Conservation (phyloP, 2,113 vertebrate species). For the Galeopterus variegatus region DNA sequence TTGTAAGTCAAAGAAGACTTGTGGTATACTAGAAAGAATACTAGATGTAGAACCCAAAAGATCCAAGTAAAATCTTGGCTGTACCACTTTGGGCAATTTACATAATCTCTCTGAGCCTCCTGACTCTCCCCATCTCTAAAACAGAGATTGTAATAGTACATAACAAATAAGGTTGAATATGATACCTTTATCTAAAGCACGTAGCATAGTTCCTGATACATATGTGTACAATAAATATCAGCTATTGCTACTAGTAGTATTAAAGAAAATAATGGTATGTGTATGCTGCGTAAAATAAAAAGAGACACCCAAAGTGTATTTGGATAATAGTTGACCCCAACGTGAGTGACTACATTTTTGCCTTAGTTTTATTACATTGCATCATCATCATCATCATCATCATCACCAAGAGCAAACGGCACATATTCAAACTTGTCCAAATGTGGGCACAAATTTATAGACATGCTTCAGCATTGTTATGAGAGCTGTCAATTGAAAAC, state of each 20-base stretch:
- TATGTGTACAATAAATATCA: not conserved
- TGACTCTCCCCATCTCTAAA: not conserved
- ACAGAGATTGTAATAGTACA: not conserved
- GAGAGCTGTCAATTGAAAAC: not conserved
- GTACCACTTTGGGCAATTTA: not conserved
- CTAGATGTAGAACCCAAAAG: not conserved
- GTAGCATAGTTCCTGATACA: not conserved
- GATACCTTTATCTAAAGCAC: not conserved
- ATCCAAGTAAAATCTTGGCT: not conserved
- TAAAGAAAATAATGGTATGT: not conserved
- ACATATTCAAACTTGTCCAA: not conserved
- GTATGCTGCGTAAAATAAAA: not conserved
- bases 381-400: not conserved
- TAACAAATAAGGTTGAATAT: slow-evolving; percentile 2
- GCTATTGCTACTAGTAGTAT: not conserved
- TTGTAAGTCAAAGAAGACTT: not conserved
- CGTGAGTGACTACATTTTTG: not conserved
- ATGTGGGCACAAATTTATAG: not conserved
- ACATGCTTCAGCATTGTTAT: not conserved
- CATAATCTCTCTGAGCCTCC: not conserved
- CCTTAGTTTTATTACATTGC: not conserved
- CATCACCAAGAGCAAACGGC: not conserved
- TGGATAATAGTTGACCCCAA: not conserved
- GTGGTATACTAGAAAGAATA: not conserved
- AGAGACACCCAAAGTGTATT: not conserved